phyloP scores from a whole-genome alignment of 92 coral and sea anemone species.

The Palythoa grandis region DNA sequence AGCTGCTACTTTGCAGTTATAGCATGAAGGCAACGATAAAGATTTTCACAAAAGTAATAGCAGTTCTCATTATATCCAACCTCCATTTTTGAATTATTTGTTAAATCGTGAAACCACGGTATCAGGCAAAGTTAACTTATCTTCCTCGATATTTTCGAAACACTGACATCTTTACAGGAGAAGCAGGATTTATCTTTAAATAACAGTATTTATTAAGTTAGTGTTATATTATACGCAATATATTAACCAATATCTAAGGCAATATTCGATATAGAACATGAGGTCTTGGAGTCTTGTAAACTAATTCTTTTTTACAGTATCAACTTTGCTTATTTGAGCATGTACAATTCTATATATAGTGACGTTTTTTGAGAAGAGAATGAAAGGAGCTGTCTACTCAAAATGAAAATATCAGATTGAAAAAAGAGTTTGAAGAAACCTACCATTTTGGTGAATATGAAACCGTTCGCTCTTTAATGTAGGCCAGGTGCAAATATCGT shows the following conservation, averaged over 20 bases:
- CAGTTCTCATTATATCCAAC: neutral
- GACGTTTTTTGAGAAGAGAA: neutral
- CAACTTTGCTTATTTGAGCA: neutral
- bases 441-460: constrained; percentile 16
- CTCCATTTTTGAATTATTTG: neutral
- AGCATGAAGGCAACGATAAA: neutral
- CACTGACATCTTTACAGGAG: neutral
- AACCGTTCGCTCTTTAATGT: neutral
- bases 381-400: neutral
- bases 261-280: neutral
- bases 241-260: neutral
- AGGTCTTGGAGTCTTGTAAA: neutral
- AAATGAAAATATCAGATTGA: neutral
- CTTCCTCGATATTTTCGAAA: neutral
- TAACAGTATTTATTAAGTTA: neutral
- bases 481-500: constrained; percentile 35
- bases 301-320: neutral
- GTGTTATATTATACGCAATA: neutral
- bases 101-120: neutral
- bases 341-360: neutral
- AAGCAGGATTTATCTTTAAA: neutral
- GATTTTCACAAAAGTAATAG: neutral
- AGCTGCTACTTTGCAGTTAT: neutral
- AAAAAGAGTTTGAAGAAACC: neutral
- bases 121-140: neutral